Evolutionary conservation across 2,888 invertebrate genomes (phyloP), one percentile per base, ranked within the genome.

Genomic region (Pyrrhia umbra): DNA sequence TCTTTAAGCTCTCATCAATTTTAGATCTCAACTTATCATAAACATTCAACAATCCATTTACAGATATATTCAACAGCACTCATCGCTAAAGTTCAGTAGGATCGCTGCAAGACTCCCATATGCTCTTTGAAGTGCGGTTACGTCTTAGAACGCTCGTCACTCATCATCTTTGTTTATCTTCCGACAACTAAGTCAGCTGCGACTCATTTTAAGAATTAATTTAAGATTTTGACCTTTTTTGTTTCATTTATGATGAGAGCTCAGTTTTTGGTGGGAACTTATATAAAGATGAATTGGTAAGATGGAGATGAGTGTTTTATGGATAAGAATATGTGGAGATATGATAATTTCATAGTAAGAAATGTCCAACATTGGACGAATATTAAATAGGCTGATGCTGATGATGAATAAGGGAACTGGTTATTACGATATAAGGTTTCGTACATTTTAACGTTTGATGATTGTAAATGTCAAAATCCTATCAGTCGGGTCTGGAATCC

Each of bases 161-260:
- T 84, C 79, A 64, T 54, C 83, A 56, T 10, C 13, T 6, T 6
- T 84, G 79, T 80, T 79, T 79, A 81, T 54, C 62, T 79, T 71
- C 61, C 60, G 66, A 62, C 61, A 63, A 57, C 59, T 49, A 55
- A 56, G 57, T 49, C 67, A 34, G 34, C 34, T 73, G 72, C 64
- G 57, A 71, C 69, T 57, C 66, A 71, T 79, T 60, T 60, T 18
- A 37, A 27, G 43, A 18, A 57, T 45, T 16, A 6, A 15, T 47
- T 57, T 51, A 23, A 18, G 4, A 16, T 49, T 25, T 25, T 10
- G 9, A 27, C 9, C n/a, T 34, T n/a, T 5, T 34, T 34, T 34
- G 34, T 34, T 34, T n/a, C 34, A 34, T 34, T n/a, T 34, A 34
- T 34, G 13, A n/a, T 34, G n/a, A 34, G n/a, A 2, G n/a, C n/a